Evolutionary conservation across 2,113 vertebrate genomes (phyloP).

Genomic region (Alexandromys fortis): DNA sequence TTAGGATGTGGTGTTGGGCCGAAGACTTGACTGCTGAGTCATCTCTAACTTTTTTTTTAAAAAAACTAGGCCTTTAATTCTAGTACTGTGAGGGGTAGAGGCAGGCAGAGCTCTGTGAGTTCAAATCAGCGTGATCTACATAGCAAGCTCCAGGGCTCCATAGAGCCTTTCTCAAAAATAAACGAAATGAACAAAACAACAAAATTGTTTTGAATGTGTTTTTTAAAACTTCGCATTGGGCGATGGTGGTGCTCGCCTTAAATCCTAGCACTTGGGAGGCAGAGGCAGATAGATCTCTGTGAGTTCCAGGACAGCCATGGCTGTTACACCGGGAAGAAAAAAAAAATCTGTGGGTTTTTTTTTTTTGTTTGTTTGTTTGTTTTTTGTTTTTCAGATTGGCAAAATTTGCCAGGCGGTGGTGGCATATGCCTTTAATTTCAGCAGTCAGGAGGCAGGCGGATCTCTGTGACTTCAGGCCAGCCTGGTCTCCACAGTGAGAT

Average conservation of each 20-base stretch:
- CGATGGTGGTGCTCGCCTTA: too few species aligned
- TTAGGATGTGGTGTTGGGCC: neutral
- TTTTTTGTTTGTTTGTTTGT: too few species aligned
- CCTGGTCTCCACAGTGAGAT: neutral
- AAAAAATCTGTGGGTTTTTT: too few species aligned
- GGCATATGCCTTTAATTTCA: neutral
- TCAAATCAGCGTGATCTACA: neutral
- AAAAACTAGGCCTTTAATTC: neutral
- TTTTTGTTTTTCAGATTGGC: too few species aligned
- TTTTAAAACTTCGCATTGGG: too few species aligned
- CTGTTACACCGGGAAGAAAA: too few species aligned
- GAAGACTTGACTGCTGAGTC: neutral
- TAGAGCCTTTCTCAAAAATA: too few species aligned
- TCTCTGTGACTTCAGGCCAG: neutral
- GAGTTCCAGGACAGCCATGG: too few species aligned
- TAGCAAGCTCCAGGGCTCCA: too few species aligned
- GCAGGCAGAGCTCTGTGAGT: neutral
- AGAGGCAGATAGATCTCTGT: too few species aligned
- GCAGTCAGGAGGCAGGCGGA: neutral
- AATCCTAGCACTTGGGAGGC: too few species aligned
- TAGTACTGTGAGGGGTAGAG: too few species aligned
- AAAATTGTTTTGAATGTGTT: neutral
- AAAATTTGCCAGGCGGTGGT: neutral
- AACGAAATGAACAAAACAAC: neutral
- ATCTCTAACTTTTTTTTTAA: neutral